Evolutionary conservation across 2,797 vertebrate genomes (phyloP).

Genomic region (Microctenopoma steveboyesi): DNA sequence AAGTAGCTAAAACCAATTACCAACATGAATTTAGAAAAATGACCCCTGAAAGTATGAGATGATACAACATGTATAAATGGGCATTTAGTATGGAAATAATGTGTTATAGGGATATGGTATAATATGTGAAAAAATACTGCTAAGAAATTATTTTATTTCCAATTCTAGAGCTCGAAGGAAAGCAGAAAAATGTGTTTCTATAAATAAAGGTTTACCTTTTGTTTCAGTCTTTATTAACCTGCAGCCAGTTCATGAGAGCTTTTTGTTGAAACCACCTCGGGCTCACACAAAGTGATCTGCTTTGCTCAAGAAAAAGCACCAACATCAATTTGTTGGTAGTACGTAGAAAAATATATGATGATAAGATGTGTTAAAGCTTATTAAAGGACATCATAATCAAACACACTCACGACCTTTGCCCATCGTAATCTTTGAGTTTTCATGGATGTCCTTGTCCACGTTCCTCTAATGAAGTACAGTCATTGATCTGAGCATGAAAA

Average conservation of each 20-base stretch:
- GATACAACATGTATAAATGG: neutral
- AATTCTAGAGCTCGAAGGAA: neutral
- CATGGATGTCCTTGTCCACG: neutral
- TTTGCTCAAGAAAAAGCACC: slow-evolving; percentile 19
- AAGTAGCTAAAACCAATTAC: slow-evolving; percentile 15
- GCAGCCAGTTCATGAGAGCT: slow-evolving; percentile 33
- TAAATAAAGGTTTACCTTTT: slow-evolving; percentile 37
- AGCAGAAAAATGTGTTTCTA: slow-evolving; percentile 10
- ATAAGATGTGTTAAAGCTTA: neutral
- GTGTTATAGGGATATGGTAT: neutral
- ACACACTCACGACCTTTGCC: neutral
- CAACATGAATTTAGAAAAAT: neutral
- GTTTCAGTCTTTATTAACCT: slow-evolving; percentile 28
- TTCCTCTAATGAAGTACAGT: slow-evolving; percentile 12
- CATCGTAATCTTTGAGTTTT: neutral
- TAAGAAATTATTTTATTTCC: neutral
- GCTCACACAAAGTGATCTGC: slow-evolving; percentile 21
- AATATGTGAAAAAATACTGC: neutral
- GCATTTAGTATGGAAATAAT: neutral
- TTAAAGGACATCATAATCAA: neutral
- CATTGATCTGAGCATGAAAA: neutral
- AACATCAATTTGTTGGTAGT: slow-evolving; percentile 24
- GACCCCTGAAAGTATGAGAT: neutral
- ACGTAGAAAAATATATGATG: slow-evolving; percentile 3
- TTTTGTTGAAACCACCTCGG: slow-evolving; percentile 38